Base-by-base conservation (phyloP, 2,888 invertebrate species). In the Tanytarsus gracilentus region DNA sequence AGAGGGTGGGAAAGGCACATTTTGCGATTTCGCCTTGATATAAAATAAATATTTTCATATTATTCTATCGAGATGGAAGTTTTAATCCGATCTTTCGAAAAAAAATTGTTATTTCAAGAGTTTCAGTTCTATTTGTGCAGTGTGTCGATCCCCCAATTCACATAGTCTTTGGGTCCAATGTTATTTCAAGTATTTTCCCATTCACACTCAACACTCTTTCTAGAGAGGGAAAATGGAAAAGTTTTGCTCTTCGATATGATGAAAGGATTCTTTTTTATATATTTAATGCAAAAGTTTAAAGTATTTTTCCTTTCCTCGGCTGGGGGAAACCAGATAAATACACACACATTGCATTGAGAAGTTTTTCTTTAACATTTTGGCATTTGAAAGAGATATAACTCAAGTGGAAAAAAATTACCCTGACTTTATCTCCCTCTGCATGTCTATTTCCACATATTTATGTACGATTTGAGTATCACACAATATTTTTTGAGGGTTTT, bases 31-130 rank as follows among this genome's bases (percentile, higher is more conserved):
- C 26, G 27, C 8, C 27, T 16, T 7, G 26, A 49, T 49, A 25
- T 27, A 58, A 58, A 58, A 58, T 58, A 58, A 58, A 58, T 58
- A 58, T 58, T 58, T 58, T 58, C 44, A 58, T 58, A 44, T 44
- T 44, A 58, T 48, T 48, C 25, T 21, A 30, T 48, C 29, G 58
- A 44, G 44, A 33, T 33, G 44, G 44, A 44, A n/a, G 8, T 44
- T 56, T 58, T 58, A 58, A 58, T 58, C 58, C 58, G 58, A 58
- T 58, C 44, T 44, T 44, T 23, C 18, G 18, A 23, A 18, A 1
- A n/a, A n/a, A n/a, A n/a, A n/a, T n/a, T 58, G 58, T 58, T 58
- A 58, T 58, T 58, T 48, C 48, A 58, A 58, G 58, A 44, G 44
- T 44, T 23, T 23, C n/a, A 23, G n/a, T 23, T 16, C 44, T 33